Evolutionary conservation across 2,113 vertebrate species (phyloP), one percentile per base, ranked within the genome.

Genomic region (Brachypodius melanocephalos): DNA sequence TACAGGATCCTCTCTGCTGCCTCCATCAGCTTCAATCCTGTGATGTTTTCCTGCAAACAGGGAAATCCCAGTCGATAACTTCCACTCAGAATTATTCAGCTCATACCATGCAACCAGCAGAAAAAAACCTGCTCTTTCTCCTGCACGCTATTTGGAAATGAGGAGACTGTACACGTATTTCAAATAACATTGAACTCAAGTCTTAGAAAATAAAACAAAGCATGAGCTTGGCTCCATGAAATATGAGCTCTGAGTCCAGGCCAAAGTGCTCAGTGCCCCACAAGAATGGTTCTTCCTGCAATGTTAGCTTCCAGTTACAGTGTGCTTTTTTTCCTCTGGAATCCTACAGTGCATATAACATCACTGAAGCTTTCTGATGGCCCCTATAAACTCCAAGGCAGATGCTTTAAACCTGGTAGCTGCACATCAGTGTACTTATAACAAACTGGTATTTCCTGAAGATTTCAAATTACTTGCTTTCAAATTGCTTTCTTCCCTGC

Each of bases 1-100:
- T 68, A 52, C 17, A 66, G 40, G 36, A 68, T 79, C 38, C 0
- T 0, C 29, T 73, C 42, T 66, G 55, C 26, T 54, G 16, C 49
- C 42, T 87, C 59, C 36, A 38, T 36, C 32, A 69, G 42, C 36
- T 78, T 82, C 72, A 67, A 10, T 22, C 10, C 45, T 22, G 2
- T 11, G 49, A n/a, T 6, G 3, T 72, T 72, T 55, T 58, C 45
- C 46, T 61, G n/a, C 45, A 71, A 49, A 71, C 0, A 0, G 36
- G 45, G 74, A 85, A 94, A 87, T 49, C 25, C 12, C 4, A 2
- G 1, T 0, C 29, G 40, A 57, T 46, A 74, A 14, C 19, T 54
- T 74, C 32, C 29, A 69, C 51, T 51, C 29, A 46, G 26, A 85
- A 67, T 74, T 40, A 81, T 48, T 28, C 31, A 59, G 24, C 17